These are phyloP conservation scores for Rhopalosiphum maidis DNA, from an alignment of 1,140 invertebrate species.

Conservation along the genomic window DNA sequence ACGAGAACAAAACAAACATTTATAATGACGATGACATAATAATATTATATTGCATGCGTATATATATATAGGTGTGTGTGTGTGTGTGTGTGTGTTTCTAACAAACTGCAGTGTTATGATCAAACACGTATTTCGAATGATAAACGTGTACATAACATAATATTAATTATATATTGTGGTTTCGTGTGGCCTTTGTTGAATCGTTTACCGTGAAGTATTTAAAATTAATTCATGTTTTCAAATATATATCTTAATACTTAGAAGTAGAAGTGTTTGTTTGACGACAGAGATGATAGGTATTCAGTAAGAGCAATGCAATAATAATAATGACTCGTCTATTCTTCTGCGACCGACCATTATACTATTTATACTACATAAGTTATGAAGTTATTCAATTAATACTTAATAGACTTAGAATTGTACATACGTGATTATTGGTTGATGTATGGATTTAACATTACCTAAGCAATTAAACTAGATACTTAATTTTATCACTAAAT, in stretches of 20 bases:
- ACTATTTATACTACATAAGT: background rate
- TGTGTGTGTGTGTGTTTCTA: background rate
- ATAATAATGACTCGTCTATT: background rate
- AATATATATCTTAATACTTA: background rate
- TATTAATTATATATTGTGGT: background rate
- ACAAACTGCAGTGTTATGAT: background rate
- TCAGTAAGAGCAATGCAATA: background rate
- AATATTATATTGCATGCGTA: background rate
- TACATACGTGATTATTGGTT: background rate
- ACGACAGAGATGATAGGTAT: background rate
- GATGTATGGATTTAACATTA: background rate
- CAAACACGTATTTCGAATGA: background rate
- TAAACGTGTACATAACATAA: background rate
- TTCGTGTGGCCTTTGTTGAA: background rate
- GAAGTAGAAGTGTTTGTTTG: background rate
- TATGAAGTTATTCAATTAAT: background rate
- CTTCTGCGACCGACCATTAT: background rate
- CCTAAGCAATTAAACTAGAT: background rate
- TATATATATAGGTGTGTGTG: background rate
- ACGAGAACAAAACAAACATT: background rate
- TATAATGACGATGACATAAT: constrained; percentile 1
- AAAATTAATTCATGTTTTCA: background rate
- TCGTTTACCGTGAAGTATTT: background rate
- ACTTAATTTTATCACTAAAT: background rate
- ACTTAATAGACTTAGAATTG: background rate